Evolutionary conservation across 2,888 invertebrate species (phyloP).

Genomic region (Drosophila phalerata): DNA sequence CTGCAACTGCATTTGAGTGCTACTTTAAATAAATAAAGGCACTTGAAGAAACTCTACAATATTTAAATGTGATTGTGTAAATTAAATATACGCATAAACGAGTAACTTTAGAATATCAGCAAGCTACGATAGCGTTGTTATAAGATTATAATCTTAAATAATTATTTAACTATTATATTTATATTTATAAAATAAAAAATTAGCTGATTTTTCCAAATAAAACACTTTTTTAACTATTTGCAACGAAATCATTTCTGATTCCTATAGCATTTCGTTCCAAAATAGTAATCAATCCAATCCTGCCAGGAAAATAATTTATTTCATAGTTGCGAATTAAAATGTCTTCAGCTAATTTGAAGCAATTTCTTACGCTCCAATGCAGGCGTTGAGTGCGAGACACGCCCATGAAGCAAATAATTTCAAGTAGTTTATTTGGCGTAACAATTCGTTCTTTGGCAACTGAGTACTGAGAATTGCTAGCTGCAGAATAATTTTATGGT

Average conservation of each 20-base stretch:
- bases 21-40: not conserved
- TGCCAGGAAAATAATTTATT: not conserved
- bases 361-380: constrained; percentile 26
- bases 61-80: not conserved
- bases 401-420: constrained; percentile 38
- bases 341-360: constrained; percentile 44
- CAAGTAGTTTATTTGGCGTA: constrained; percentile 59
- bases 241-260: too few relatives aligned
- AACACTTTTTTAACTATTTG: too few relatives aligned
- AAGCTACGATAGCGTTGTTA: not conserved
- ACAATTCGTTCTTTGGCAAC: constrained; percentile 39
- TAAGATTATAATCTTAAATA: too few relatives aligned
- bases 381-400: constrained; percentile 5
- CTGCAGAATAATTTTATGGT: constrained; percentile 62
- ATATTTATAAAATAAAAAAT: too few relatives aligned
- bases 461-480: constrained; percentile 24
- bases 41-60: not conserved
- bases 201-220: too few relatives aligned
- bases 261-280: not conserved
- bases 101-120: not conserved
- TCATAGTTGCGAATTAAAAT: constrained; percentile 22
- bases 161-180: too few relatives aligned
- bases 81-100: not conserved
- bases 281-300: not conserved
- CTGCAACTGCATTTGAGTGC: not conserved